phyloP scores from a whole-genome alignment of 2,113 vertebrate genomes.

The Serilophus lunatus region DNA sequence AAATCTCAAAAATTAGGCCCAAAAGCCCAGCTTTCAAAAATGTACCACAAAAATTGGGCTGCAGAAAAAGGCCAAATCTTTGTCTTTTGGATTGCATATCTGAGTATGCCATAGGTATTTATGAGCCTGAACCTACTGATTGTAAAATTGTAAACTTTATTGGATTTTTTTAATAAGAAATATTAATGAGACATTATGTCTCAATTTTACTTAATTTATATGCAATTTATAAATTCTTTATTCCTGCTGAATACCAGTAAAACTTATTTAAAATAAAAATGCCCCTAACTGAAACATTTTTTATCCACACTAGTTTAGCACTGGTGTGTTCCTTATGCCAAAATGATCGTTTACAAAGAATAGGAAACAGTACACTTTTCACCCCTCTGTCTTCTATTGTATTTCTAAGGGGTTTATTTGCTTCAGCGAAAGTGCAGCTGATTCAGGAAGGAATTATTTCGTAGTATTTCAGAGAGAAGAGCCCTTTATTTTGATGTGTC shows the following conservation, averaged over 20 bases:
- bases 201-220: background rate
- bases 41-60: too few relatives aligned
- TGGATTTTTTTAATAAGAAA: background rate
- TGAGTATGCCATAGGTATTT: background rate
- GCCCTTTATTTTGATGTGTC: background rate
- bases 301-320: background rate
- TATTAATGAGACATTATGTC: slow-evolving; percentile 23
- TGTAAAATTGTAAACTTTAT: background rate
- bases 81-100: slow-evolving; percentile 17
- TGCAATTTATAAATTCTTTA: background rate
- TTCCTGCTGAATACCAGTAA: background rate
- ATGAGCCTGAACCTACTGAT: background rate
- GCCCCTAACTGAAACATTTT: background rate
- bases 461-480: background rate
- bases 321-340: background rate
- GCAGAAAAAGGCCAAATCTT: slow-evolving; percentile 39
- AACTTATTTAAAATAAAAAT: background rate
- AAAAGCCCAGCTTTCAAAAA: too few relatives aligned
- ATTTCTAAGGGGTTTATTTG: background rate
- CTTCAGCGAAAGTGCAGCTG: background rate
- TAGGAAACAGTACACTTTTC: background rate
- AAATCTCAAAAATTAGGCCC: too few relatives aligned
- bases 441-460: background rate
- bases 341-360: background rate
- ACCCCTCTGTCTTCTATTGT: background rate